These are phyloP conservation scores for Anabas testudineus DNA, from an alignment of 2,797 vertebrate species.

Conservation along the genomic window DNA sequence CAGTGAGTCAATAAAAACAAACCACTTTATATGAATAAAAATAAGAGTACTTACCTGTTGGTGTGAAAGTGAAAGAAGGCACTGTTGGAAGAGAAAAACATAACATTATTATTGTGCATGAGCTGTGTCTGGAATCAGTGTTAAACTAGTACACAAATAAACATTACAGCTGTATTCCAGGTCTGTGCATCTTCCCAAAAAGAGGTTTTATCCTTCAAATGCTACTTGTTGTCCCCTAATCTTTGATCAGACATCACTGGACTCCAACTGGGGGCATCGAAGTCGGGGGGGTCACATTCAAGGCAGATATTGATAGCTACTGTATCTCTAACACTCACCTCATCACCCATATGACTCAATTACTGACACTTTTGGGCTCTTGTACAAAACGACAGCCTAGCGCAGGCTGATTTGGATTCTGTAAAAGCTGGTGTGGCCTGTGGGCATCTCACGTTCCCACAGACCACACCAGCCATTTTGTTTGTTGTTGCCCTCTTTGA, in stretches of 20 bases:
- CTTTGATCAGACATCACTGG: conserved; percentile 53
- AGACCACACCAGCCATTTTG: conserved; percentile 4
- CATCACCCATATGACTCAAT: conserved; percentile 57
- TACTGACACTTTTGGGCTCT: conserved; percentile 45
- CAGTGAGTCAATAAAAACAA: neutral
- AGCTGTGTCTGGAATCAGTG: neutral
- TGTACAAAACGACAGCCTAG: conserved; percentile 1
- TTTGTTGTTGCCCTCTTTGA: conserved; percentile 32
- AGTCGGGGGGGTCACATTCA: conserved; percentile 60
- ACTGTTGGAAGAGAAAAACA: conserved; percentile 86
- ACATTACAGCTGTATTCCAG: neutral
- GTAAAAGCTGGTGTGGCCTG: neutral
- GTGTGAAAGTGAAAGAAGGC: conserved; percentile 99
- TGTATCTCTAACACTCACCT: conserved; percentile 55
- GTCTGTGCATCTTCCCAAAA: conserved; percentile 1
- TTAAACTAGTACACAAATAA: neutral
- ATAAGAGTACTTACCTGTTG: conserved; percentile 88
- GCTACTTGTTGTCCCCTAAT: conserved; percentile 24
- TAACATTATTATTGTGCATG: neutral
- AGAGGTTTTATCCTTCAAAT: conserved; percentile 44
- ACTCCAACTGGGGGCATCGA: conserved; percentile 48
- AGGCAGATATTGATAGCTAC: conserved; percentile 42
- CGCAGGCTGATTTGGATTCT: conserved; percentile 30
- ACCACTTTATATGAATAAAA: too few relatives aligned
- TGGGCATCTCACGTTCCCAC: conserved; percentile 13